Percentiles rank a stretch among this genome's conserved stretches.
Evolutionary conservation across 1,140 invertebrate genomes (phyloP).

Genomic region (Fopius arisanus): DNA sequence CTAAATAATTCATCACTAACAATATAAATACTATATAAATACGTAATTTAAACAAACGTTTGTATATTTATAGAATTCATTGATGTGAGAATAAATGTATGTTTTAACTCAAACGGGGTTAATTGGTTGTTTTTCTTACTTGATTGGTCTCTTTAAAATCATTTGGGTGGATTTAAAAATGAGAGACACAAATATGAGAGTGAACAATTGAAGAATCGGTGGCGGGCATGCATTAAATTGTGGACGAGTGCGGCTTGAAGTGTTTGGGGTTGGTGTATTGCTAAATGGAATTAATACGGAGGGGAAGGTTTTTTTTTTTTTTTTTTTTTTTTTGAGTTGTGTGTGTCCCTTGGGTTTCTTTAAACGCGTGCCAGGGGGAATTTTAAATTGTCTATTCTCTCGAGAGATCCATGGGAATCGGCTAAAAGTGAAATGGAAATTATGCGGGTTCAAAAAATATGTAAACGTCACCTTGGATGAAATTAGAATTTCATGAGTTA

Average conservation of each 20-base stretch:
- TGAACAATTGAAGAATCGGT: not conserved
- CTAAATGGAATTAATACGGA: conserved; percentile 48
- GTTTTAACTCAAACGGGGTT: not conserved
- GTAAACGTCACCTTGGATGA: not conserved
- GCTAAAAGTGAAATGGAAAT: not conserved
- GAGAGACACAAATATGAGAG: not conserved
- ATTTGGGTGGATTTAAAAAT: not conserved
- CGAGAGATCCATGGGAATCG: not conserved
- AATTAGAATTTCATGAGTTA: not conserved
- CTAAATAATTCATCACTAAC: not conserved
- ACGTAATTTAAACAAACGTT: conserved; percentile 4
- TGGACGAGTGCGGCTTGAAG: not conserved
- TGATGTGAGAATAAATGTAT: conserved; percentile 10
- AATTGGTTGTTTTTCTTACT: not conserved
- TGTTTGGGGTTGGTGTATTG: conserved; percentile 18
- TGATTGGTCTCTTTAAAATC: not conserved
- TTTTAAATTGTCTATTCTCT: not conserved
- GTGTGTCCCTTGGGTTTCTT: conserved; percentile 30
- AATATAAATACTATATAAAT: not conserved
- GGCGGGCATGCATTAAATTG: not conserved
- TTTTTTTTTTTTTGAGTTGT: no score
- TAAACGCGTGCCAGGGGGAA: conserved; percentile 18
- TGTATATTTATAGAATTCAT: conserved; percentile 24
- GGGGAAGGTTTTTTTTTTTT: not conserved
- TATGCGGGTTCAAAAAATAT: no score